A percentile compares a stretch with the other conserved stretches of the same genome.
These are phyloP conservation scores for Phrynocephalus vlangalii DNA, from an alignment of 2,797 vertebrate species.

Conservation along the genomic window DNA sequence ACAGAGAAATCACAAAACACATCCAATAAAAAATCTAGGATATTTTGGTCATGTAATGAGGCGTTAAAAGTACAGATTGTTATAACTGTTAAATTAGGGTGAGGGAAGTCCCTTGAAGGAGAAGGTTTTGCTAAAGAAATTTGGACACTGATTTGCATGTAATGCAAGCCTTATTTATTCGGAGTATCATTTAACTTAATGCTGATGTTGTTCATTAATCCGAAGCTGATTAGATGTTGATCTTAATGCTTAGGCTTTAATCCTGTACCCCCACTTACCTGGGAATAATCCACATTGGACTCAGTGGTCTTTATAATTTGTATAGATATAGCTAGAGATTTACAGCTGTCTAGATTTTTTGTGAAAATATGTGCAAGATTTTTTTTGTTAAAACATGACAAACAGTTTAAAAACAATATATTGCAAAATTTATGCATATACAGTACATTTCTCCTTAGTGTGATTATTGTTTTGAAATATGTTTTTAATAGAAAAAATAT, in stretches of 20 bases:
- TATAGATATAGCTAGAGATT: background rate
- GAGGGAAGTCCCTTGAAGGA: no score
- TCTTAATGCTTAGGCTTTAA: background rate
- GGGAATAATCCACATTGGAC: background rate
- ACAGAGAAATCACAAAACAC: no score
- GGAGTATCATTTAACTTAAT: background rate
- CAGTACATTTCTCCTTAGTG: conserved; percentile 30
- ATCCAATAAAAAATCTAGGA: no score
- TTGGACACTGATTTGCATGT: no score
- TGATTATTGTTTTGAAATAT: background rate
- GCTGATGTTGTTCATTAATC: background rate
- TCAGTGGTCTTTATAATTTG: background rate
- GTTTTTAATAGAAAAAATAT: conserved; percentile 35
- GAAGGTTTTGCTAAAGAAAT: no score
- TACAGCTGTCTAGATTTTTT: background rate
- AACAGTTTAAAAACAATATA: background rate
- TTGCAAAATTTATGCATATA: background rate
- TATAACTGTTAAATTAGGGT: no score
- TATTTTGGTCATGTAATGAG: no score
- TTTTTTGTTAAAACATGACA: background rate
- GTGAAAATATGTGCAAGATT: background rate
- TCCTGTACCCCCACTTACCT: background rate
- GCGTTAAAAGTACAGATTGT: no score
- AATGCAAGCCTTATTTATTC: background rate
- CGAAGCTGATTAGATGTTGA: background rate